Base-by-base conservation (phyloP, 37 sponge, comb jelly and placozoan genomes). In the Ianthella basta region DNA sequence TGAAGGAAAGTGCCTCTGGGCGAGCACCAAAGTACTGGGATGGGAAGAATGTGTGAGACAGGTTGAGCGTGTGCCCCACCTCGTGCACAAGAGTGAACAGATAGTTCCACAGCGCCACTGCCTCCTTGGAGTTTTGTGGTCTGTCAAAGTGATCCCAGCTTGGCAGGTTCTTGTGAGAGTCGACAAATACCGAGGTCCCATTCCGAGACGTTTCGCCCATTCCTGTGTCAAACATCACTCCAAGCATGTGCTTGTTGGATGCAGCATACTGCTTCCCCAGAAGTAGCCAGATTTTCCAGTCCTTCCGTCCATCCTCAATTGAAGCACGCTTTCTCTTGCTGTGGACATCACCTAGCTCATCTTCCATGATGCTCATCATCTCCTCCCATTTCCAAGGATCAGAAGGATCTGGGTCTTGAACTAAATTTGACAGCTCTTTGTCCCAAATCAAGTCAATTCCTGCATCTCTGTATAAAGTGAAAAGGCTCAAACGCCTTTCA, bases 21-120 rank as follows among this genome's bases (percentile, higher is more conserved):
- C 37, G 21, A 15, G 65, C 24, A 14, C 24, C 1, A 14, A 41
- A 53, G 53, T 36, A 50, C 3, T 16, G 54, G 6, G 35, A 18
- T 16, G 16, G 23, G 16, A 16, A 39, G 1, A 60, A 82, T 34
- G 40, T 14, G 34, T 82, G 82, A 8, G 63, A 35, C 21, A 82
- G 65, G 36, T 82, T 82, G 24, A 82, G 34, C 1, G 44, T 37
- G 41, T 82, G 82, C 15, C 67, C 82, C 29, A 60, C 36, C 20
- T 82, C 82, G 40, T 82, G 82, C 21, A 82, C 82, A 34, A 44
- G 16, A 0, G 65, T 60, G 40, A 82, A 82, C 13, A 82, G 65
- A 24, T 63, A 82, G 8, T 82, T 39, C 63, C 82, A 63, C 25
- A 82, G 66, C 6, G 82, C 82, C 41, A 59, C 15, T 13, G 36